These are phyloP conservation scores for Corythornis madagascariensis DNA, from an alignment of 2,113 vertebrate species.

Conservation along the genomic window DNA sequence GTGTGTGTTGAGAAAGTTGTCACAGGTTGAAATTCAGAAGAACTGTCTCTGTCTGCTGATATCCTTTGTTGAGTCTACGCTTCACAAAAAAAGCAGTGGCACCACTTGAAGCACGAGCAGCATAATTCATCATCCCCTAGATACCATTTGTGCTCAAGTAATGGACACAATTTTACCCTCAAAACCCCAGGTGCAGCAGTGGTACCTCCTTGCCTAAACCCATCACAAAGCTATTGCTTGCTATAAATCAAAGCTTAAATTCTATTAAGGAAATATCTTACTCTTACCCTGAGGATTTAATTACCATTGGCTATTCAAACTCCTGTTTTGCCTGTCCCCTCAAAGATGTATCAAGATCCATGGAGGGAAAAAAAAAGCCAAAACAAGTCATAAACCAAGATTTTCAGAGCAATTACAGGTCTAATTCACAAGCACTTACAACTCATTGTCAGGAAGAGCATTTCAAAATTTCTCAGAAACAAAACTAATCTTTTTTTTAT, in stretches of 20 bases:
- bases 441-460: not conserved
- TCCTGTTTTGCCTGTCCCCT: not conserved
- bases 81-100: slow-evolving; percentile 49
- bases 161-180: not conserved
- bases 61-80: slow-evolving; percentile 57
- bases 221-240: not conserved
- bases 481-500: not conserved
- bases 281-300: not conserved
- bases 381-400: not conserved
- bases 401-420: not conserved
- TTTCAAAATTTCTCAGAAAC: not conserved
- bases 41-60: not conserved
- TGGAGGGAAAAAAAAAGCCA: not conserved
- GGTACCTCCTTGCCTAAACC: not conserved
- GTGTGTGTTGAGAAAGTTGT: not conserved
- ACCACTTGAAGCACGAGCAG: slow-evolving; percentile 15
- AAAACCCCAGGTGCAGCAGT: not conserved
- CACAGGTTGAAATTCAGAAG: slow-evolving; percentile 47
- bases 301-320: not conserved
- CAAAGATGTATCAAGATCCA: not conserved
- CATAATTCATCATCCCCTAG: not conserved
- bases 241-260: not conserved
- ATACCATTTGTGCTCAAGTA: not conserved
- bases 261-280: not conserved
- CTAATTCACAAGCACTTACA: not conserved